Evolutionary conservation across 2,113 vertebrate species (phyloP), one percentile per base, ranked within the genome.

Genomic region (Eonycteris spelaea): DNA sequence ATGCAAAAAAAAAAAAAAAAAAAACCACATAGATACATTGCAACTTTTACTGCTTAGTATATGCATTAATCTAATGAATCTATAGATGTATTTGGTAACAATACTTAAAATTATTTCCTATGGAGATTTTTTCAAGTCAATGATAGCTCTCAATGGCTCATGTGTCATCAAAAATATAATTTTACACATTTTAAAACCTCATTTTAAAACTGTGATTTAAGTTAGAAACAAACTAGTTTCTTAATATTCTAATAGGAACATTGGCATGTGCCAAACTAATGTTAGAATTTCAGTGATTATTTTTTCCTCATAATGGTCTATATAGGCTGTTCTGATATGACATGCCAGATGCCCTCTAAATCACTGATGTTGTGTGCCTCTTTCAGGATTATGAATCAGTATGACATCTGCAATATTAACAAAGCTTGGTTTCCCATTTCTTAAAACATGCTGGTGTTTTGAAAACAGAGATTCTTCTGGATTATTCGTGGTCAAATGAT

Each of bases 111-210:
- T 86, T 82, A 61, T 89, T 84, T 84, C 68, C 33, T 83, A 65
- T 7, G 75, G 38, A 91, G n/a, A 53, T 16, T 28, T 63, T 71
- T 75, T 68, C 26, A 22, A 63, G 80, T 87, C 33, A 96, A 43
- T 67, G 10, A 67, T 80, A 71, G 0, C 8, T 74, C 14, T 83
- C n/a, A 92, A 70, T 75, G 28, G 8, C 16, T 92, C 63, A 57
- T 26, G 1, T 51, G 45, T 78, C 43, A 71, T 74, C 11, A 90
- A 94, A 95, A 82, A 61, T 79, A 9, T 59, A 80, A 91, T 43
- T 70, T 82, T 33, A 79, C 19, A 57, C 57, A 92, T 91, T 86
- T 95, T 90, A 63, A 91, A 95, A 82, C 89, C 40, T 90, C 65
- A 94, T 71, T 40, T 73, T 93, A n/a, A n/a, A n/a, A n/a, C n/a